phyloP scores from a whole-genome alignment of 92 coral and sea anemone genomes.

The Palythoa heliodiscus region DNA sequence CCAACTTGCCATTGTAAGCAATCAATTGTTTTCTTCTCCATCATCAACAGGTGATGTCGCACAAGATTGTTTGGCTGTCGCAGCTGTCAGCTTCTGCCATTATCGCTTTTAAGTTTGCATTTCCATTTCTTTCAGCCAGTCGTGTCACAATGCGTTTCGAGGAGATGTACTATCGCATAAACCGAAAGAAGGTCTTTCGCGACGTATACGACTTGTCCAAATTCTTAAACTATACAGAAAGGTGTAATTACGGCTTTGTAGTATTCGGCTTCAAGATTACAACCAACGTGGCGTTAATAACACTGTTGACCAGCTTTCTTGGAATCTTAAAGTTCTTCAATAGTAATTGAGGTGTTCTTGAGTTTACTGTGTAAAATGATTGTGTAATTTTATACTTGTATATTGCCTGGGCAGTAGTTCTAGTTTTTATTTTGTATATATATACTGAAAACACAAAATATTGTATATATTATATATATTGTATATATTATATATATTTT shows the following conservation, averaged over 20 bases:
- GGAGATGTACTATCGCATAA: conserved; percentile 62
- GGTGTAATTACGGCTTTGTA: conserved; percentile 64
- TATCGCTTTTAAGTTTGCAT: conserved; percentile 61
- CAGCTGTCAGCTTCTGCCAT: conserved; percentile 23
- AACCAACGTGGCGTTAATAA: conserved; percentile 58
- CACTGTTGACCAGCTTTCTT: conserved; percentile 50
- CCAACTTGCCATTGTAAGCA: too few species aligned
- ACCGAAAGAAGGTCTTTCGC: conserved; percentile 50
- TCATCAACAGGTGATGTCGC: conserved; percentile 8
- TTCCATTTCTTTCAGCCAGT: conserved; percentile 66
- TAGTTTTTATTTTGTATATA: too few species aligned
- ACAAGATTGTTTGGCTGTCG: conserved; percentile 13
- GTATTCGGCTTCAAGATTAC: conserved; percentile 65
- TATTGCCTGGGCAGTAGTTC: too few species aligned
- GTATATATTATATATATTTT: too few species aligned
- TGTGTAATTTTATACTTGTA: too few species aligned
- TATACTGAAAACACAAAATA: too few species aligned
- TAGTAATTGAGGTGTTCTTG: not conserved
- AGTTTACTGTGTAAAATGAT: too few species aligned
- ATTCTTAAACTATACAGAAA: conserved; percentile 60
- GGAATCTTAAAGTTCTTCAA: conserved; percentile 60
- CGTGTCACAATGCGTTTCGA: conserved; percentile 57
- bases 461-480: too few species aligned
- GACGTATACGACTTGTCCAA: conserved; percentile 61
- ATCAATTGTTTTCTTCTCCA: not conserved